These are phyloP conservation scores for Phyllostomus discolor DNA, from an alignment of 2,113 vertebrate genomes.

Conservation along the genomic window DNA sequence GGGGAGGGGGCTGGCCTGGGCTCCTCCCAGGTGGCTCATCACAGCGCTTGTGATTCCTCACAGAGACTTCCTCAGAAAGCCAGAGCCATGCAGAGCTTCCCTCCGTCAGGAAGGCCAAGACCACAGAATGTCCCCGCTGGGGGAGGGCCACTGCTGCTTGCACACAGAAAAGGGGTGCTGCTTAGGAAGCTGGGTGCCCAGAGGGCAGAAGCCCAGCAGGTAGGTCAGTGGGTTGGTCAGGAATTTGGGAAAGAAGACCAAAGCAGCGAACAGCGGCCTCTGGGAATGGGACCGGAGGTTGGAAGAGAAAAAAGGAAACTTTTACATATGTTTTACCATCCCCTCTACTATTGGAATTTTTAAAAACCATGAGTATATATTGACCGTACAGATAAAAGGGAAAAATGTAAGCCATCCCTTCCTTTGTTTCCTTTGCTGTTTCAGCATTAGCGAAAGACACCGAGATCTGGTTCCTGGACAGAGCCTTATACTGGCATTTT, in stretches of 20 bases:
- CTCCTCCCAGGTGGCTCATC: neutral
- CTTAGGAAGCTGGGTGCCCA: neutral
- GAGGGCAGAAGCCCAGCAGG: neutral
- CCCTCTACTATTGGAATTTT: neutral
- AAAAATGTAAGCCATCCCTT: neutral
- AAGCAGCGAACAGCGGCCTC: neutral
- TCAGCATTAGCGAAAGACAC: conserved; percentile 86
- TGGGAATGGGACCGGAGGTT: neutral
- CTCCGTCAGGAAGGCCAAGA: neutral
- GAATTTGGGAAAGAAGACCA: neutral
- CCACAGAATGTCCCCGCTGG: neutral
- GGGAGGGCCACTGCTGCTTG: neutral
- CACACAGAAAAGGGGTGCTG: neutral
- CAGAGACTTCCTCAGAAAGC: neutral
- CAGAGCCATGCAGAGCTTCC: neutral
- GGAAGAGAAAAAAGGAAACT: neutral
- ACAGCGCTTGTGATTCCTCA: neutral
- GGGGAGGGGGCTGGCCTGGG: neutral
- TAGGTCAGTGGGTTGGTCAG: neutral
- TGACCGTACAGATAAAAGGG: neutral
- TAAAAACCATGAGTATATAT: neutral
- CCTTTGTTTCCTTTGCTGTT: conserved; percentile 1
- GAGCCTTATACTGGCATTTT: conserved; percentile 94
- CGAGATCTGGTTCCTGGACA: conserved; percentile 97
- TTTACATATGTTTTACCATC: neutral